Conservation (phyloP, 2,797 vertebrate species). For the Neosalanx taihuensis region DNA sequence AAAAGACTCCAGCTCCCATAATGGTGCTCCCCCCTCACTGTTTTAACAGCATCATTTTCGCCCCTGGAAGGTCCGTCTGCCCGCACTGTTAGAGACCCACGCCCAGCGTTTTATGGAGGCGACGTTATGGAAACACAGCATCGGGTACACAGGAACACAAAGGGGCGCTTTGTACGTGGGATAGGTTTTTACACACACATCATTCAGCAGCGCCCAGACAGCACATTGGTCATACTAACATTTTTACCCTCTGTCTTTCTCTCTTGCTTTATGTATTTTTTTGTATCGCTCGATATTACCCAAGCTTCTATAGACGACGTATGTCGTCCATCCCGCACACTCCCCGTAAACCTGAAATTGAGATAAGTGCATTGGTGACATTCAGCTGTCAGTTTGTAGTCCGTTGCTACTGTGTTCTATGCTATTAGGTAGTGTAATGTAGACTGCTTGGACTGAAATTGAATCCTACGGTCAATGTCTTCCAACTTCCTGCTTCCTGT, state of each 20-base stretch:
- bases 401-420: too few relatives aligned
- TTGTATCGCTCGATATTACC: constrained; percentile 44
- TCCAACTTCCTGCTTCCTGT: neutral
- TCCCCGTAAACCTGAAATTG: too few relatives aligned
- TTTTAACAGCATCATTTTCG: constrained; percentile 35
- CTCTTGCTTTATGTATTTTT: constrained; percentile 7
- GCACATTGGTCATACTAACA: constrained; percentile 53
- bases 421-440: too few relatives aligned
- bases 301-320: constrained; percentile 41
- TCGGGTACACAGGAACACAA: constrained; percentile 45
- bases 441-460: too few relatives aligned
- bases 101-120: constrained; percentile 52
- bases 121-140: constrained; percentile 55
- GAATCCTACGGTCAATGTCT: neutral
- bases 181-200: constrained; percentile 44
- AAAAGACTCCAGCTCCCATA: constrained; percentile 3
- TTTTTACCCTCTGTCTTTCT: constrained; percentile 48
- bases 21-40: constrained; percentile 1
- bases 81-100: constrained; percentile 43
- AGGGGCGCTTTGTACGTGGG: constrained; percentile 55
- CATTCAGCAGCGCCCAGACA: constrained; percentile 45
- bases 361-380: too few relatives aligned
- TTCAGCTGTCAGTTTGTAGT: constrained; percentile 6
- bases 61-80: constrained; percentile 36
- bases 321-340: neutral